Evolutionary conservation across 1,140 invertebrate species (phyloP).

Genomic region (Micrasema longulum): DNA sequence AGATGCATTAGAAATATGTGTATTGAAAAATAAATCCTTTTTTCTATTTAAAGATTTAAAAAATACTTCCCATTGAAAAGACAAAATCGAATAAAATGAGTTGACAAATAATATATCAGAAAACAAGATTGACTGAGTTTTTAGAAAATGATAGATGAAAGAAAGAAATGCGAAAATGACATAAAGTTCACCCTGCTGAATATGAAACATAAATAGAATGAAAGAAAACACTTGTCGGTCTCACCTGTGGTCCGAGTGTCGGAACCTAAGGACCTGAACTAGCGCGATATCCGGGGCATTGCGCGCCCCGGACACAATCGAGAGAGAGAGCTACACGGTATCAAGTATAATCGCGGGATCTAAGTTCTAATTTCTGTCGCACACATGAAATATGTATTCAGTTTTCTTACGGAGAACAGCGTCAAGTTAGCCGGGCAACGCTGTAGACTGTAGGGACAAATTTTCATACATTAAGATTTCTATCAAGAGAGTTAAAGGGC

Average conservation of each 20-base stretch:
- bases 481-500: slow-evolving; percentile 51
- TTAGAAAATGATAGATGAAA: slow-evolving; percentile 5
- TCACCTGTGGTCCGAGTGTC: slow-evolving; percentile 68
- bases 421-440: slow-evolving; percentile 59
- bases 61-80: not conserved
- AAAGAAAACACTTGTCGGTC: slow-evolving; percentile 66
- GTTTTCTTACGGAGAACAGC: slow-evolving; percentile 49
- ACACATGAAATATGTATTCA: slow-evolving; percentile 48
- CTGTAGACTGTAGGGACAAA: slow-evolving; percentile 71
- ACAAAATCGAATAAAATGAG: not conserved
- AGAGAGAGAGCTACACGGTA: slow-evolving; percentile 48
- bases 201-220: slow-evolving; percentile 54
- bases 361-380: slow-evolving; percentile 36
- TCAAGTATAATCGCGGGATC: slow-evolving; percentile 48
- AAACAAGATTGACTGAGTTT: no score
- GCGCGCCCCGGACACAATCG: slow-evolving; percentile 65
- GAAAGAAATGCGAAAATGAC: slow-evolving; percentile 8
- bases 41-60: no score
- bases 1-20: no score
- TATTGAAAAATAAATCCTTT: no score
- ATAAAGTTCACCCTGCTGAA: slow-evolving; percentile 39
- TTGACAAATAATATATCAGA: not conserved
- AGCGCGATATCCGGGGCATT: slow-evolving; percentile 70
- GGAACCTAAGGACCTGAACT: slow-evolving; percentile 66
- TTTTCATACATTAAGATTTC: slow-evolving; percentile 54